These are phyloP conservation scores for Gobionotothen gibberifrons DNA, from an alignment of 2,797 vertebrate genomes.

Conservation along the genomic window DNA sequence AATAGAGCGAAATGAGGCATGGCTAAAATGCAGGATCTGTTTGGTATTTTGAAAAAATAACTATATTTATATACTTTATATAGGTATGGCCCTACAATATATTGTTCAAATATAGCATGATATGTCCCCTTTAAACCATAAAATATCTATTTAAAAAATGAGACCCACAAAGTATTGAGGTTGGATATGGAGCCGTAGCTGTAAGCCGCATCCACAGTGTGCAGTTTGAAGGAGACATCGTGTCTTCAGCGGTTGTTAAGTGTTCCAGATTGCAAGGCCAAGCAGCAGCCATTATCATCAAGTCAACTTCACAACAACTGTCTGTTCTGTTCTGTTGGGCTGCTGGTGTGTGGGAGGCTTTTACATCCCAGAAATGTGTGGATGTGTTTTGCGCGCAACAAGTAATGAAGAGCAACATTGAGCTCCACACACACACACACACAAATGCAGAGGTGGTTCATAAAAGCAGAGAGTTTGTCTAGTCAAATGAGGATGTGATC, in stretches of 20 bases:
- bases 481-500: conserved; percentile 38
- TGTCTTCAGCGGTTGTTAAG: conserved; percentile 18
- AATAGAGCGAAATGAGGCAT: too few relatives aligned
- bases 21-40: too few relatives aligned
- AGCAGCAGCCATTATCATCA: conserved; percentile 38
- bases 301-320: conserved; percentile 36
- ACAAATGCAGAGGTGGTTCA: conserved; percentile 22
- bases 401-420: conserved; percentile 4
- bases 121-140: too few relatives aligned
- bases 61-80: too few relatives aligned
- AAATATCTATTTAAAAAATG: background rate
- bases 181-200: background rate
- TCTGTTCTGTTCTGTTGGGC: conserved; percentile 40
- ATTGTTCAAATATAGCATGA: too few relatives aligned
- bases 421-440: conserved; percentile 11
- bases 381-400: conserved; percentile 26
- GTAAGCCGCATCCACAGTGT: background rate
- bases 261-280: conserved; percentile 18
- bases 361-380: conserved; percentile 23
- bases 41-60: too few relatives aligned
- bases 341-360: conserved; percentile 61
- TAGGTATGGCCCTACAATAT: too few relatives aligned
- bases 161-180: background rate
- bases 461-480: conserved; percentile 30
- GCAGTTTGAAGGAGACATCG: background rate